Conservation (phyloP, 2,797 vertebrate genomes). For the Thunnus albacares region DNA sequence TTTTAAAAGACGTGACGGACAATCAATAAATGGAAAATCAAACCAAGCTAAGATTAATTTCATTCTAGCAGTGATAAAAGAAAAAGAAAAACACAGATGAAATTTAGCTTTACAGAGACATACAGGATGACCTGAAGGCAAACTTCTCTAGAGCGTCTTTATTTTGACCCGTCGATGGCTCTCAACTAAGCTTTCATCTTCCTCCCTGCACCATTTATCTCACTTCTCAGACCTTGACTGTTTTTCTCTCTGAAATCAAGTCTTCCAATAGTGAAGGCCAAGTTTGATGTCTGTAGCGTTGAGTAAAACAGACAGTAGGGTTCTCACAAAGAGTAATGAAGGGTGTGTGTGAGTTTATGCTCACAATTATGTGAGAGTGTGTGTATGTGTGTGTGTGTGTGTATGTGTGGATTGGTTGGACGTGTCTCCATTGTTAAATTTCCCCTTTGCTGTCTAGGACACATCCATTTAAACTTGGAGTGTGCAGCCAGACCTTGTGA, state of each 20-base stretch:
- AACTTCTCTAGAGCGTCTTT: constrained; percentile 61
- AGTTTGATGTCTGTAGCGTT: constrained; percentile 70
- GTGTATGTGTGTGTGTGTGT: constrained; percentile 16
- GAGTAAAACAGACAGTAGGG: constrained; percentile 75
- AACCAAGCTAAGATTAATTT: constrained; percentile 57
- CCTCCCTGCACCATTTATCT: constrained; percentile 76
- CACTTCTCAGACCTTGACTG: constrained; percentile 75
- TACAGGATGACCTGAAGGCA: constrained; percentile 57
- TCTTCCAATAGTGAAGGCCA: constrained; percentile 60
- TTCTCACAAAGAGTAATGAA: constrained; percentile 66
- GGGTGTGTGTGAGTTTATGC: constrained; percentile 52
- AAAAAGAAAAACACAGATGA: constrained; percentile 38
- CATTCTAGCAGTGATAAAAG: constrained; percentile 42
- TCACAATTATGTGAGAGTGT: constrained; percentile 26
- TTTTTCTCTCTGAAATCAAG: constrained; percentile 73
- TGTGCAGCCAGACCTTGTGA: constrained; percentile 50
- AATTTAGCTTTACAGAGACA: constrained; percentile 58
- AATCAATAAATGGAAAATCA: constrained; percentile 74
- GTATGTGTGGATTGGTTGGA: constrained; percentile 44
- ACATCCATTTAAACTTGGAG: constrained; percentile 47
- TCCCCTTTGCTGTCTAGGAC: constrained; percentile 43
- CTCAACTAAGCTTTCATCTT: constrained; percentile 73
- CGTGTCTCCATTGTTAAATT: constrained; percentile 58
- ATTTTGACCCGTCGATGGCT: constrained; percentile 66
- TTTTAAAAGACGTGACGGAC: constrained; percentile 67